phyloP scores from a whole-genome alignment of 2,797 vertebrate species.

The Phataginus tricuspis region DNA sequence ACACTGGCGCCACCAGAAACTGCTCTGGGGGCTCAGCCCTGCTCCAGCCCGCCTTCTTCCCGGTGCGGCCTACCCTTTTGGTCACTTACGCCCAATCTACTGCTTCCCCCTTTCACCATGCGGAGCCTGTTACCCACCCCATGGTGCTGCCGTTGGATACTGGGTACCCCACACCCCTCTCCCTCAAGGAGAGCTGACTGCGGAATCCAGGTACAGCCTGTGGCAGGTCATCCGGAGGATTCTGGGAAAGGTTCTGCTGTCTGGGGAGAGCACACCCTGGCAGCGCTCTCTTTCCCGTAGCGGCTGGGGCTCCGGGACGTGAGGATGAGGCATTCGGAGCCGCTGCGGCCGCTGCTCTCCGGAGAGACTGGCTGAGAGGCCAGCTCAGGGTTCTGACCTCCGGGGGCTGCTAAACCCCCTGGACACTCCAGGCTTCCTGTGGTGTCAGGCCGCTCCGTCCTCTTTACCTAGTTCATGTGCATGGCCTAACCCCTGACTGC shows the following conservation, averaged over 20 bases:
- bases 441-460: not conserved
- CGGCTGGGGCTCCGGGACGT: not conserved
- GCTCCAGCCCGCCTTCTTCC: not conserved
- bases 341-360: not conserved
- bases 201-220: not conserved
- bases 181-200: not conserved
- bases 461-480: not conserved
- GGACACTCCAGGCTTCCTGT: not conserved
- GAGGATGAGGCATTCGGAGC: too few relatives aligned
- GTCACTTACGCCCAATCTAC: not conserved
- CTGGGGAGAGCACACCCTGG: too few relatives aligned
- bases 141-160: not conserved
- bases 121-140: not conserved
- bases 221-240: too few relatives aligned
- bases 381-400: not conserved
- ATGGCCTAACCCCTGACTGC: not conserved
- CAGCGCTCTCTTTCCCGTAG: not conserved
- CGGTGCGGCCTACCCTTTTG: too few relatives aligned
- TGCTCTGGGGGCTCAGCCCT: not conserved
- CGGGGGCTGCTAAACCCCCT: not conserved
- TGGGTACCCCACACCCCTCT: not conserved
- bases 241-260: not conserved
- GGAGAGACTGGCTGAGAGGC: not conserved
- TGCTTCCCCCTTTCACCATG: not conserved
- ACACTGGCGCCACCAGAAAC: not conserved